Evolutionary conservation across 2,797 vertebrate genomes (phyloP).

Genomic region (Molossus molossus): DNA sequence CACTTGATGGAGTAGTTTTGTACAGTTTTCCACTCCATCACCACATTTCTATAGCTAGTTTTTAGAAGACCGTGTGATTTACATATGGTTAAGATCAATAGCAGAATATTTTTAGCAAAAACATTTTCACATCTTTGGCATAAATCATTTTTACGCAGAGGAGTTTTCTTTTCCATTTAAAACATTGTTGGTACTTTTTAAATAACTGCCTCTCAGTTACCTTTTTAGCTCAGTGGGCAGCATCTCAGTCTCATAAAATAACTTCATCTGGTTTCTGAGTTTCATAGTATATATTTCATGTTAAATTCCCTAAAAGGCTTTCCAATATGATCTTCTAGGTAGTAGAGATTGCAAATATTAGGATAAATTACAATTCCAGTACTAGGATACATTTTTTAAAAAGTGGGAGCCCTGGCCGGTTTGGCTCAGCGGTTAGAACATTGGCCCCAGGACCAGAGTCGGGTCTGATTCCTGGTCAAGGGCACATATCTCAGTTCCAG

Average conservation of each 20-base stretch:
- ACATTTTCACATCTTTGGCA: constrained; percentile 43
- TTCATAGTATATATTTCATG: constrained; percentile 30
- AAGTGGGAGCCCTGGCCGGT: background rate
- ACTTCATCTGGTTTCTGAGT: constrained; percentile 1
- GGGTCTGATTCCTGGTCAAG: too few relatives aligned
- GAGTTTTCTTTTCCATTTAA: constrained; percentile 39
- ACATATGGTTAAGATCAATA: constrained; percentile 30
- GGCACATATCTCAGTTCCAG: too few relatives aligned
- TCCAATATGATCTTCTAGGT: constrained; percentile 47
- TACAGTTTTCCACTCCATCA: background rate
- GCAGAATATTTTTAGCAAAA: constrained; percentile 31
- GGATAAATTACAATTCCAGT: background rate
- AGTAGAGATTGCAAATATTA: constrained; percentile 50
- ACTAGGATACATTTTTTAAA: background rate
- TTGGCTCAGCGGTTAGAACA: too few relatives aligned
- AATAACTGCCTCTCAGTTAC: background rate
- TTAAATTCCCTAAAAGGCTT: constrained; percentile 43
- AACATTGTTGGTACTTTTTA: constrained; percentile 6
- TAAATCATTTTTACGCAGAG: background rate
- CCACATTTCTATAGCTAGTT: constrained; percentile 36
- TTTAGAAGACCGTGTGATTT: constrained; percentile 56
- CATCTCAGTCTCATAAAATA: background rate
- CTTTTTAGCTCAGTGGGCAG: too few relatives aligned
- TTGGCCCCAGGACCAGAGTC: too few relatives aligned
- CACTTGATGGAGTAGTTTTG: constrained; percentile 6